A percentile compares a stretch with the other conserved stretches of the same genome.
Conservation (phyloP, 2,113 vertebrate genomes). For the Elachura formosa region DNA sequence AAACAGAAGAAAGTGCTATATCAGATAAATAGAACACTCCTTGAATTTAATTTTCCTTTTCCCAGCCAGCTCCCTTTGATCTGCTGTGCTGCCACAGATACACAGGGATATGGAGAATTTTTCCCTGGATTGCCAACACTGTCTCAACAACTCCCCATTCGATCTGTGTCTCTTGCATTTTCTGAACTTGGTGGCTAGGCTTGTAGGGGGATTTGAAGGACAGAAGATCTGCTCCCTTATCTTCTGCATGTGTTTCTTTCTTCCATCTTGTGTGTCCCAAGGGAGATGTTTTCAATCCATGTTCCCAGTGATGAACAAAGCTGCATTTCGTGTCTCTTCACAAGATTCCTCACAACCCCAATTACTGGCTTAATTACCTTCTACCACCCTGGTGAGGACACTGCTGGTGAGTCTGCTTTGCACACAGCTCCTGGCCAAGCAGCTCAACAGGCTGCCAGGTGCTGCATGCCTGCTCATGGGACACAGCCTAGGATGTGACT, state of each 20-base stretch:
- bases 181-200: not conserved
- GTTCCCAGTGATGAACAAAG: not conserved
- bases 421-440: not conserved
- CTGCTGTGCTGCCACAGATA: not conserved
- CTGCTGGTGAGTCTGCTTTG: not conserved
- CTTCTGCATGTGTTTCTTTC: not conserved
- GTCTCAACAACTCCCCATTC: not conserved
- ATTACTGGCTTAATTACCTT: conserved; percentile 20
- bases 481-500: not conserved
- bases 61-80: not conserved
- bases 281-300: not conserved
- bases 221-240: not conserved
- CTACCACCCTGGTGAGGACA: not conserved
- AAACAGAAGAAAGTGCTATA: not conserved
- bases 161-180: not conserved
- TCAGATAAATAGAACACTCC: not conserved
- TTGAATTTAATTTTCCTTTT: not conserved
- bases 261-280: not conserved
- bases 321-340: not conserved
- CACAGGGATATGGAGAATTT: not conserved
- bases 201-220: not conserved
- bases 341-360: not conserved
- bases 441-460: not conserved
- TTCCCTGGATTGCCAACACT: not conserved
- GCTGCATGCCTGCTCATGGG: not conserved